These are phyloP conservation scores for Lucilia sericata DNA, from an alignment of 1,140 invertebrate genomes.

Conservation along the genomic window DNA sequence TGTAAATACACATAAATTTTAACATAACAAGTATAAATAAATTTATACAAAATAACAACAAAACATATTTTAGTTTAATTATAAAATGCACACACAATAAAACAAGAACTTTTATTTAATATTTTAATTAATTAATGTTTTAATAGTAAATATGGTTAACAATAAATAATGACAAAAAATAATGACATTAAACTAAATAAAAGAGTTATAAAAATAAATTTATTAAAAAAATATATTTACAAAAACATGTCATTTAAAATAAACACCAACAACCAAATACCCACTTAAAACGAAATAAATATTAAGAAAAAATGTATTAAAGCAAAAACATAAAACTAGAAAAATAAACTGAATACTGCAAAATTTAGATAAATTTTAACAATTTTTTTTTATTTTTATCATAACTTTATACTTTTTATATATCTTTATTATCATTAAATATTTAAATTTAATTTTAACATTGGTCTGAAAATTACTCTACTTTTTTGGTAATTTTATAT, in stretches of 20 bases:
- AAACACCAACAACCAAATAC: no score
- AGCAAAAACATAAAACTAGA: no score
- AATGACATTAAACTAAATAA: not conserved
- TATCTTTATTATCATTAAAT: not conserved
- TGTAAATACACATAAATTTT: not conserved
- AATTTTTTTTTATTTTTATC: no score
- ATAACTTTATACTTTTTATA: no score
- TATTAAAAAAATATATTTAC: not conserved
- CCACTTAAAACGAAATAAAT: no score
- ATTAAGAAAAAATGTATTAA: no score
- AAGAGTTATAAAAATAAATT: not conserved
- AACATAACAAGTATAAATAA: not conserved
- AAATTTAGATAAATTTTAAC: no score
- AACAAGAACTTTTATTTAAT: not conserved
- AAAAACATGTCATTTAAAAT: not conserved
- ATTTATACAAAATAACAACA: not conserved
- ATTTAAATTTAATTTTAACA: not conserved
- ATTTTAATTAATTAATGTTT: not conserved
- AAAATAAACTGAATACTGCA: no score
- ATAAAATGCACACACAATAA: not conserved
- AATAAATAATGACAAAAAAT: not conserved
- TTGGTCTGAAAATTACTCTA: not conserved
- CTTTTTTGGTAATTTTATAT: not conserved
- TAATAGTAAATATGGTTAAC: not conserved
- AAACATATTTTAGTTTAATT: not conserved